Evolutionary conservation across 2,113 vertebrate species (phyloP), one percentile per base, ranked within the genome.

Genomic region (Cavia porcellus): DNA sequence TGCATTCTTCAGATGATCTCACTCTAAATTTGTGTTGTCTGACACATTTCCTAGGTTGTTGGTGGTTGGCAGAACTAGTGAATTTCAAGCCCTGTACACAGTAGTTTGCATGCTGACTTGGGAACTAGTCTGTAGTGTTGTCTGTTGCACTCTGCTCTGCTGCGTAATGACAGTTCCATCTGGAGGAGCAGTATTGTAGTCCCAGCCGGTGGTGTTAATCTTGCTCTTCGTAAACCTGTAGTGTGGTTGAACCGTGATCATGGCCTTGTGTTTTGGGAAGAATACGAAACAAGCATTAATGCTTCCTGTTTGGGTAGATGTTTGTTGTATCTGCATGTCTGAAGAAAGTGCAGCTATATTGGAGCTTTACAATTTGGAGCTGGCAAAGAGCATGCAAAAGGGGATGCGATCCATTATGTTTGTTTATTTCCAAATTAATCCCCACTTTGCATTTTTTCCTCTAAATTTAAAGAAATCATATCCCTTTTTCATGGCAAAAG

Each of bases 1-100:
- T 98, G 70, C 98, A 79, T 98, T 96, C 97, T 97, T 98, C 68
- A 88, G 98, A 97, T 98, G 98, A 97, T 97, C 97, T 98, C 52
- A 92, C 97, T 98, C 98, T 97, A 98, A 98, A 98, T 98, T 98
- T 96, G 96, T 97, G 35, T 91, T 97, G 98, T 98, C 98, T 98
- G 96, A 95, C 81, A 92, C 96, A 95, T 96, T 74, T 96, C 87
- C 98, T 98, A 98, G 98, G 98, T 98, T 97, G 98, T 97, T 98
- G 97, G 97, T 98, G 94, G 77, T 98, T 98, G 98, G 98, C 97
- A 88, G 98, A 98, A 99, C 98, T 98, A 99, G 99, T 99, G 99
- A 99, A 99, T 99, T 99, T 99, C 99, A 99, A 99, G 99, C 99
- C 99, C 99, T 99, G 99, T 99, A 99, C 98, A 87, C 97, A 97